Base-by-base conservation (phyloP, 2,888 invertebrate species). In the Pinctada fucata region DNA sequence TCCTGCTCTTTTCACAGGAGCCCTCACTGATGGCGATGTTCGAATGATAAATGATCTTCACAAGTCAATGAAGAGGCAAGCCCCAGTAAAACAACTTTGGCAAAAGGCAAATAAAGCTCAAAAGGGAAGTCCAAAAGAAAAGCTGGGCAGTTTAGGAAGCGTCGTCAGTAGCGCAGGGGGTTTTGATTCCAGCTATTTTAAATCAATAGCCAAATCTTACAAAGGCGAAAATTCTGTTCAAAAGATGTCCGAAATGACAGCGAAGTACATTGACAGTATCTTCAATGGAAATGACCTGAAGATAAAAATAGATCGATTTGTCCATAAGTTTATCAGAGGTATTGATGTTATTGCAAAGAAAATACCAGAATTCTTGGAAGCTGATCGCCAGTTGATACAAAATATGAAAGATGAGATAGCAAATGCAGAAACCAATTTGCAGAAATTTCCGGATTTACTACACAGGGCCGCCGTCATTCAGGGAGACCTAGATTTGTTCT, bases 291-390 rank as follows among this genome's bases (percentile, higher is more conserved):
- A 84, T 58, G 79, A 79, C 47, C 66, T 88, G 3, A 68, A 72
- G 5, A 76, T 85, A 2, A 85, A 86, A 16, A 76, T 88, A 16
- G 81, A 84, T n/a, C 85, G 84, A 63, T 90, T 85, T 72, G 86
- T 90, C 72, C 85, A 83, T 52, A 83, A 85, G 74, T 85, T 86
- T 78, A 65, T 83, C 2, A 87, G 84, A 82, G 86, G 85, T 10
- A 83, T 88, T 6, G 88, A 88, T 58, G 81, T 82, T 4, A 82
- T 87, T 52, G 85, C 85, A 1, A 83, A 82, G 75, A 88, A 88
- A 79, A 86, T 90, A 50, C 89, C 89, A 3, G 88, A 88, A 76
- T 88, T 90, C 70, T 80, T 89, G 13, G 87, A 85, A 71, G 88
- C 90, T 5, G 90, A 90, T 78, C 80, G 80, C 5, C 78, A 85